Percentiles rank a stretch among this genome's conserved stretches.
phyloP scores from a whole-genome alignment of 2,113 vertebrate species.

The Tichodroma muraria region DNA sequence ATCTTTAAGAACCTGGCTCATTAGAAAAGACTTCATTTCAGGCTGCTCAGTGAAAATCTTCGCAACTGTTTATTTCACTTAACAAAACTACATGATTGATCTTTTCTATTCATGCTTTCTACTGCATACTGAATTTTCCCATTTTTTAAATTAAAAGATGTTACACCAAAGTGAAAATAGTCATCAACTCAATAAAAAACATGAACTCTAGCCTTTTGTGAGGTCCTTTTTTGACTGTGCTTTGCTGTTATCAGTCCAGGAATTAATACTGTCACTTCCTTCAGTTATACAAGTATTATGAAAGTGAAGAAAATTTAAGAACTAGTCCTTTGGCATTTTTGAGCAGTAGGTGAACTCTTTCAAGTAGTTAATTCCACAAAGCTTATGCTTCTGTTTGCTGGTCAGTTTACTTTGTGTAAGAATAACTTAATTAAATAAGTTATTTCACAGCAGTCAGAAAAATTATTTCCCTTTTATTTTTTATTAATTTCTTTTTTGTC shows the following conservation, averaged over 20 bases:
- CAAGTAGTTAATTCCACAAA: background rate
- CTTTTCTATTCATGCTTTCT: background rate
- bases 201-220: background rate
- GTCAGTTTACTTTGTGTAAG: background rate
- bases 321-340: background rate
- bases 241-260: background rate
- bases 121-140: background rate
- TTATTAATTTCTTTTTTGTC: background rate
- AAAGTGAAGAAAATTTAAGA: background rate
- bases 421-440: no score
- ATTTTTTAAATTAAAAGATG: background rate
- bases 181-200: background rate
- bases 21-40: background rate
- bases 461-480: background rate
- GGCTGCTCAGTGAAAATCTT: background rate
- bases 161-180: background rate
- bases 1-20: background rate
- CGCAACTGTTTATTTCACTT: background rate
- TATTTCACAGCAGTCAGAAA: background rate
- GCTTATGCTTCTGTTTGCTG: background rate
- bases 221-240: background rate
- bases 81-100: background rate
- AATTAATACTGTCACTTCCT: background rate
- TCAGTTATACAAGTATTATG: background rate
- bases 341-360: background rate